Percentiles rank a stretch among this genome's conserved stretches.
phyloP scores from a whole-genome alignment of 2,113 vertebrate genomes.

The Peromyscus leucopus region DNA sequence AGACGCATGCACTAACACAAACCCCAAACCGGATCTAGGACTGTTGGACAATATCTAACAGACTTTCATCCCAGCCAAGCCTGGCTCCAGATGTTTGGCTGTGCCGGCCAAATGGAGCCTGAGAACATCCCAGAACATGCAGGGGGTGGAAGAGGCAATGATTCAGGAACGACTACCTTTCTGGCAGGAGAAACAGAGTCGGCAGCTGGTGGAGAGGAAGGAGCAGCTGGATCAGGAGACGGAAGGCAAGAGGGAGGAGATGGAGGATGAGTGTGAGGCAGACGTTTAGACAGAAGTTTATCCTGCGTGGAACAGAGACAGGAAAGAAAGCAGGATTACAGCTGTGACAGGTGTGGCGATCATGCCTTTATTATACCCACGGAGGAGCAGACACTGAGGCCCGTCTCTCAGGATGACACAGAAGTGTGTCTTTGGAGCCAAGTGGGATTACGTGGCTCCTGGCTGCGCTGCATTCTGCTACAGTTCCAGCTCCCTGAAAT shows the following conservation, averaged over 20 bases:
- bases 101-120: not conserved
- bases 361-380: slow-evolving; percentile 47
- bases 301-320: slow-evolving; percentile 89
- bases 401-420: not conserved
- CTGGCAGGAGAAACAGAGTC: slow-evolving; percentile 85
- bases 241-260: slow-evolving; percentile 86
- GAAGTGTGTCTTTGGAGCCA: slow-evolving; percentile 11
- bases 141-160: not conserved
- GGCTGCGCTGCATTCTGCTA: not conserved
- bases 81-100: not conserved
- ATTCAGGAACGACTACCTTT: slow-evolving; percentile 86
- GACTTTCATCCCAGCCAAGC: not conserved
- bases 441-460: not conserved
- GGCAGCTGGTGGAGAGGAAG: slow-evolving; percentile 86
- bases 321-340: slow-evolving; percentile 72
- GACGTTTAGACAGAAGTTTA: slow-evolving; percentile 85
- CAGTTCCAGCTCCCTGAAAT: not conserved
- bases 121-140: not conserved
- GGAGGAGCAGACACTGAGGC: not conserved
- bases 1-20: not conserved
- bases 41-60: not conserved
- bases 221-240: slow-evolving; percentile 88
- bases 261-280: slow-evolving; percentile 84
- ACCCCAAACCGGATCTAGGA: not conserved
- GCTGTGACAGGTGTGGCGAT: slow-evolving; percentile 44